A percentile compares a stretch with the other conserved stretches of the same genome.
Conservation (phyloP, 2,797 vertebrate genomes). For the Cyprinella venusta region DNA sequence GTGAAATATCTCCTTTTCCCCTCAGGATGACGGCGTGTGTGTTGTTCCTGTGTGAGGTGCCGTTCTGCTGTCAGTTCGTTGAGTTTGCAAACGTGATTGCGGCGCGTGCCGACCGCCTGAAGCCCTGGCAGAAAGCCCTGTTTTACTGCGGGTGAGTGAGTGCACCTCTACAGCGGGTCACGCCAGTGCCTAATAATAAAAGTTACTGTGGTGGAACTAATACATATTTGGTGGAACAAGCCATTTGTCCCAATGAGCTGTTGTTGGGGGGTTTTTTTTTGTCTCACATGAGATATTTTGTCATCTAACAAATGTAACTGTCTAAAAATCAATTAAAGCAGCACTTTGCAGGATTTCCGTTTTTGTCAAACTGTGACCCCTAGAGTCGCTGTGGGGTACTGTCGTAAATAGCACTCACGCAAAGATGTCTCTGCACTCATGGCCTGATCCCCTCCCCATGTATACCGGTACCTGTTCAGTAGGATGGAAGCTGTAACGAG, state of each 20-base stretch:
- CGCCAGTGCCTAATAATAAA: background rate
- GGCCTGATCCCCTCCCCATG: too few species aligned
- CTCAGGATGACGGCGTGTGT: constrained; percentile 92
- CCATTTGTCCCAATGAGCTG: background rate
- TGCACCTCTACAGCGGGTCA: background rate
- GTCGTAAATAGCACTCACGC: too few species aligned
- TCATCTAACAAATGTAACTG: background rate
- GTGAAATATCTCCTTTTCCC: constrained; percentile 32
- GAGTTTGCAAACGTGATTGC: constrained; percentile 91
- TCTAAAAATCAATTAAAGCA: background rate
- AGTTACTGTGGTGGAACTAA: background rate
- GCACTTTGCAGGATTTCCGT: too few species aligned
- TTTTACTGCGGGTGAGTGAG: constrained; percentile 94
- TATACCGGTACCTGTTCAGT: too few species aligned
- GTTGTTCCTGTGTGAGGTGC: constrained; percentile 93
- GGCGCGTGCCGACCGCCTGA: constrained; percentile 83
- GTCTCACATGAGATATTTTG: background rate
- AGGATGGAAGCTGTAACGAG: too few species aligned
- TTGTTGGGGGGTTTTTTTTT: too few species aligned
- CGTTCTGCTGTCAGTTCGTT: constrained; percentile 97
- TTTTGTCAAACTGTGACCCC: too few species aligned
- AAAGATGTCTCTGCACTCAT: too few species aligned
- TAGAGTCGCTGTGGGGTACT: too few species aligned
- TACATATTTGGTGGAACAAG: background rate
- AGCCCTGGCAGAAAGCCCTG: constrained; percentile 93